Base-by-base conservation (phyloP, 1,140 invertebrate species). In the Xylocopa sonorina region DNA sequence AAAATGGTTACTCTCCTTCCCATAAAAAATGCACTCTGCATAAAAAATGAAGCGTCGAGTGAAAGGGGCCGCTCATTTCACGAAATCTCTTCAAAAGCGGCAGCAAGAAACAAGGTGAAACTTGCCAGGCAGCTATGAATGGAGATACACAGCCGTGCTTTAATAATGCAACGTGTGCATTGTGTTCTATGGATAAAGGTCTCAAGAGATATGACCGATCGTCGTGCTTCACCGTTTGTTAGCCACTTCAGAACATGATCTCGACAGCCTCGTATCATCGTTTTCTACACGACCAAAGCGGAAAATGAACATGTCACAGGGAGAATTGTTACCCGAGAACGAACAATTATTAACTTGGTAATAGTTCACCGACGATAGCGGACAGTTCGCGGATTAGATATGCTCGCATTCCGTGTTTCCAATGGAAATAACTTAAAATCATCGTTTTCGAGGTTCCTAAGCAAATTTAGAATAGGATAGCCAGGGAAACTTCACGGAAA, bases 161-260 rank as follows among this genome's bases (percentile, higher is more conserved):
- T 78, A 78, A 78, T 78, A 78, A 78, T 78, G 67, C 67, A 78
- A 51, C 75, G 75, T 78, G 75, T 78, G 75, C 75, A 71, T 78
- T 67, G 67, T 51, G 75, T 78, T 51, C 75, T 71, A 51, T 50
- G 63, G 74, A 76, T 76, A 78, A 50, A 78, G 32, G 67, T 71
- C 75, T 67, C 75, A 62, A 78, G 75, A 55, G 75, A 78, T 78
- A 78, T 78, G 75, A 78, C 75, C 75, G 75, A 78, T 78, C 75
- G 75, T 62, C 55, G 67, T 43, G 27, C 67, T 43, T 71, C 75
- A 50, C 5, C 75, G 55, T 78, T 71, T 78, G 75, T 62, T 78
- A 78, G 46, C 75, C 75, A 78, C 75, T 78, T 71, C 21, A 78
- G 75, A 78, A 78, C 55, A 62, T 29, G 63, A 76, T 67, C 74